Evolutionary conservation across 1,140 invertebrate species (phyloP), one percentile per base, ranked within the genome.

Genomic region (Plutomurus gul): DNA sequence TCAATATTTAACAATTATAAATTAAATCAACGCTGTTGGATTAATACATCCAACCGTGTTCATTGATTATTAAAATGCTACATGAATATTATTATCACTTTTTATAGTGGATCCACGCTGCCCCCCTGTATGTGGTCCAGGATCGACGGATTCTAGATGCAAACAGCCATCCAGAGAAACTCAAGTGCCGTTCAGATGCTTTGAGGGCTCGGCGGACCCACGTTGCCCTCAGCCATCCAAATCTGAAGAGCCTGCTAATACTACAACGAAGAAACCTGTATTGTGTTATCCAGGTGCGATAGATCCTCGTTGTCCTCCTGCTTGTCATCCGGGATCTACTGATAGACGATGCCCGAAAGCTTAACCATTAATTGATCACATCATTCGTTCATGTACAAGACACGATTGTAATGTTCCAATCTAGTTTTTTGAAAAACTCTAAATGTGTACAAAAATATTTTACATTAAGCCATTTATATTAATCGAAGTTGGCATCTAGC

Each of bases 301-400:
- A 16, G 86, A 87, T 30, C 85, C 88, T 4, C 81, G 87, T 33
- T 87, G 87, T 80, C 0, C 82, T 80, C 78, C 82, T 60, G 70
- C 33, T 10, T 86, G 84, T 79, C 83, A 71, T 51, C 74, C 84
- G 20, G 85, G 84, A 40, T 84, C 84, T 6, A 82, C 76, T 2
- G 85, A 86, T 81, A 85, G 85, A 56, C 79, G 85, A 39, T 86
- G 86, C 65, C 85, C 85, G 27, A 76, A 82, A 80, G 77, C 43
- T 36, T 51, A 78, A 72, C 18, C 75, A 75, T 84, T n/a, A n/a
- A n/a, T n/a, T n/a, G n/a, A n/a, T n/a, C n/a, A n/a, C n/a, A 39
- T 3, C 20, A 22, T 85, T 20, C 40, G 84, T 60, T 73, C 81
- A 60, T 81, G 84, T 71, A 70, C 79, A 80, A n/a, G n/a, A n/a